These are phyloP conservation scores for Diacarnus erythraeanus DNA, from an alignment of 37 sponge, comb jelly and placozoan genomes.

Conservation along the genomic window DNA sequence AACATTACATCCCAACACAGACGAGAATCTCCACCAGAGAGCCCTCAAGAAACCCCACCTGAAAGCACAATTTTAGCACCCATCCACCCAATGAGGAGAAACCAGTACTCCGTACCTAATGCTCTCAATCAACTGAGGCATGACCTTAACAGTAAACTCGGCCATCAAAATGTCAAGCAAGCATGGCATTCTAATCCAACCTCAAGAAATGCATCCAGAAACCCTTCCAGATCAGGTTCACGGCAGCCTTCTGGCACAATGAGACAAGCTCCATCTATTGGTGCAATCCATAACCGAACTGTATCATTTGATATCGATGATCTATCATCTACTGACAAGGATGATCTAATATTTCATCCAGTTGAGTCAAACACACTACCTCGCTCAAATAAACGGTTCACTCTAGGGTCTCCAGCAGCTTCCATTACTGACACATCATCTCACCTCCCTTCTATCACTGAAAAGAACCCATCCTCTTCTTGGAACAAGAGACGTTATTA, in stretches of 20 bases:
- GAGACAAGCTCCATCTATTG: conserved; percentile 8
- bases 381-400: neutral
- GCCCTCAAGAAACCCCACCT: neutral
- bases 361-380: conserved; percentile 4
- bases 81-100: neutral
- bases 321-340: neutral
- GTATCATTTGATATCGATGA: neutral
- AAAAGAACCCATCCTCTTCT: neutral
- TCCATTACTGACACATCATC: neutral
- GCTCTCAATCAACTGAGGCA: conserved; percentile 17
- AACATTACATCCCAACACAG: neutral
- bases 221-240: conserved; percentile 13
- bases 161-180: neutral
- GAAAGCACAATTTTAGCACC: neutral
- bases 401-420: neutral
- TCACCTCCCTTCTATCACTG: conserved; percentile 9
- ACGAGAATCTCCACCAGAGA: neutral
- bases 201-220: conserved; percentile 8
- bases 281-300: neutral
- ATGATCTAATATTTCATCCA: conserved; percentile 23
- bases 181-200: conserved; percentile 33
- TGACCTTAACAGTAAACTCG: conserved; percentile 1
- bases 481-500: neutral
- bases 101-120: neutral
- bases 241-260: conserved; percentile 3